A percentile compares a stretch with the other conserved stretches of the same genome.
These are phyloP conservation scores for Sinhomidia bicolor DNA, from an alignment of 2,888 invertebrate genomes.

Conservation along the genomic window DNA sequence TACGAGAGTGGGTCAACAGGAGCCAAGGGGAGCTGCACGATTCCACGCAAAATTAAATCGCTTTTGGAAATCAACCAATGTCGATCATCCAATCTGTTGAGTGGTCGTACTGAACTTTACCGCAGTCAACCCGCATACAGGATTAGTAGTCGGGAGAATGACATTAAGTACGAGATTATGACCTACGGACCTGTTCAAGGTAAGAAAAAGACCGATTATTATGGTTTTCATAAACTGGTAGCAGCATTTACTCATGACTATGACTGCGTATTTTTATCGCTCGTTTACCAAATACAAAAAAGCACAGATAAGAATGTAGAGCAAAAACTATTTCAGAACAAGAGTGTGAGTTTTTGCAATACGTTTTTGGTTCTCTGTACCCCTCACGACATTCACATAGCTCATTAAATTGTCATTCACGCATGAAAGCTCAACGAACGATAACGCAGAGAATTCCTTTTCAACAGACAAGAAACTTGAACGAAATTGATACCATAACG, in stretches of 20 bases:
- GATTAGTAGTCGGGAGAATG: slow-evolving; percentile 86
- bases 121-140: slow-evolving; percentile 86
- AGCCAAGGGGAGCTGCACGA: slow-evolving; percentile 85
- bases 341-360: too few relatives aligned
- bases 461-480: too few relatives aligned
- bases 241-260: too few relatives aligned
- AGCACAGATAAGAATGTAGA: not conserved
- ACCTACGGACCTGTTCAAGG: slow-evolving; percentile 96
- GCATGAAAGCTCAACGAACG: not conserved
- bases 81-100: slow-evolving; percentile 73
- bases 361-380: too few relatives aligned
- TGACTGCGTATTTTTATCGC: too few relatives aligned
- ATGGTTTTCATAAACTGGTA: too few relatives aligned
- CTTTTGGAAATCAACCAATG: slow-evolving; percentile 78
- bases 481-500: too few relatives aligned
- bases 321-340: too few relatives aligned
- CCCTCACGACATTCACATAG: too few relatives aligned
- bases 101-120: slow-evolving; percentile 80
- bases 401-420: too few relatives aligned
- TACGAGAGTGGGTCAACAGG: slow-evolving; percentile 85
- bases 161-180: slow-evolving; percentile 95
- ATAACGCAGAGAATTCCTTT: too few relatives aligned
- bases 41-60: slow-evolving; percentile 82
- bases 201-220: slow-evolving; percentile 82
- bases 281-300: not conserved